phyloP scores from a whole-genome alignment of 2,797 vertebrate species.

The Furcifer pardalis region DNA sequence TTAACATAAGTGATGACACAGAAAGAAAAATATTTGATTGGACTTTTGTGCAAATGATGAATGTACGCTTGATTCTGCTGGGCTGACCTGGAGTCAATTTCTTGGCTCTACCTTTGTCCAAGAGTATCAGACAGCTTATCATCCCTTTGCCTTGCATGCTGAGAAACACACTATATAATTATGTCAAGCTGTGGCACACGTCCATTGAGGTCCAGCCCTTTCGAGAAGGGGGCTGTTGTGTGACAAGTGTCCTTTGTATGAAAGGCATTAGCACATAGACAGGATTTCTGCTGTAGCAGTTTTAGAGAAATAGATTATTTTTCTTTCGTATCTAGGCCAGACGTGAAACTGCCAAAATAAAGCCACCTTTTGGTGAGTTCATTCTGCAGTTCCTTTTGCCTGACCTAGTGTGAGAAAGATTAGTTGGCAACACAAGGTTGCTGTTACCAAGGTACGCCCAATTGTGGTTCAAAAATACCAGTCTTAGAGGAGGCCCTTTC shows the following conservation, averaged over 20 bases:
- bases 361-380: too few species aligned
- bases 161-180: slow-evolving; percentile 13
- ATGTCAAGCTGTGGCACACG: slow-evolving; percentile 3
- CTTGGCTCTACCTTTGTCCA: slow-evolving; percentile 37
- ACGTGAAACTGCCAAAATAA: too few species aligned
- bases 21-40: slow-evolving; percentile 47
- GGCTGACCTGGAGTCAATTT: slow-evolving; percentile 46
- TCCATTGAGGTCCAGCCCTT: not conserved
- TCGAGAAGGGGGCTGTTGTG: too few species aligned
- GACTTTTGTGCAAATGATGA: slow-evolving; percentile 29
- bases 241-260: not conserved
- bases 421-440: too few species aligned
- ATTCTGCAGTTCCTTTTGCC: too few species aligned
- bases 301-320: too few species aligned
- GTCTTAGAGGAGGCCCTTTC: too few species aligned
- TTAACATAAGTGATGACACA: slow-evolving; percentile 7
- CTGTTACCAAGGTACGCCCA: too few species aligned
- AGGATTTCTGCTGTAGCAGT: not conserved
- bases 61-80: slow-evolving; percentile 26
- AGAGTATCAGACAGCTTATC: slow-evolving; percentile 42
- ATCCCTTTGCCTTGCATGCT: slow-evolving; percentile 54
- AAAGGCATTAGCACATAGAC: not conserved
- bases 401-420: too few species aligned
- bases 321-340: too few species aligned
- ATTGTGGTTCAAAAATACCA: too few species aligned